Evolutionary conservation across 2,888 invertebrate genomes (phyloP).

Genomic region (Caenorhabditis afra): DNA sequence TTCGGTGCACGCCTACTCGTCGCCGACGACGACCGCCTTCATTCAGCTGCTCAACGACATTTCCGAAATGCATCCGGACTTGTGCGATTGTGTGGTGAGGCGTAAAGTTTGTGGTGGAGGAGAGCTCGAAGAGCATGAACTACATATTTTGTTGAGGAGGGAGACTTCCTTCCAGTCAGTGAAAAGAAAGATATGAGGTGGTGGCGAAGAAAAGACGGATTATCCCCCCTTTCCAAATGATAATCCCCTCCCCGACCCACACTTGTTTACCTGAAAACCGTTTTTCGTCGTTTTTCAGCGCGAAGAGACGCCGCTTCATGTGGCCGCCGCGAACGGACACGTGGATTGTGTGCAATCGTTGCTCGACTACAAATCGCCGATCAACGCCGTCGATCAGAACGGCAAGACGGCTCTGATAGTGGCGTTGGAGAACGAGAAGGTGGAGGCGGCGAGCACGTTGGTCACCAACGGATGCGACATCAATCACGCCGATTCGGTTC

Average conservation of each 20-base stretch:
- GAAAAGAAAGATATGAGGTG: too few relatives aligned
- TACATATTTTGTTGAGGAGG: too few relatives aligned
- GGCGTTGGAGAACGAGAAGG: constrained; percentile 82
- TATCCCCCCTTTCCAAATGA: background rate
- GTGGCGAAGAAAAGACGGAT: background rate
- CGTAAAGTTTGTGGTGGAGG: too few relatives aligned
- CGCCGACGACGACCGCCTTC: constrained; percentile 72
- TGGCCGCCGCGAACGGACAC: constrained; percentile 83
- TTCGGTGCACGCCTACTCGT: constrained; percentile 68
- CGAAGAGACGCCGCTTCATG: constrained; percentile 83
- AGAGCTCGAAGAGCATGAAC: background rate
- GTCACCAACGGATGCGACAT: constrained; percentile 85
- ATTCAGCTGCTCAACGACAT: constrained; percentile 70
- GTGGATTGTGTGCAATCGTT: constrained; percentile 83
- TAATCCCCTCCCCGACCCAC: background rate
- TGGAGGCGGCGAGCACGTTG: constrained; percentile 84
- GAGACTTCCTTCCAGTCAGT: too few relatives aligned
- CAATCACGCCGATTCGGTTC: constrained; percentile 81
- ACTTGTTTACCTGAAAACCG: background rate
- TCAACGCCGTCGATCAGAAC: constrained; percentile 83
- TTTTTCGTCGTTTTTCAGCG: constrained; percentile 81
- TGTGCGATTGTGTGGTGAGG: constrained; percentile 53
- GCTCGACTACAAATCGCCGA: constrained; percentile 82
- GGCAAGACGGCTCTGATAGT: constrained; percentile 84
- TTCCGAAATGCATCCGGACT: constrained; percentile 30